Evolutionary conservation across 1,140 invertebrate genomes (phyloP).

Genomic region (Octopus bimaculoides): DNA sequence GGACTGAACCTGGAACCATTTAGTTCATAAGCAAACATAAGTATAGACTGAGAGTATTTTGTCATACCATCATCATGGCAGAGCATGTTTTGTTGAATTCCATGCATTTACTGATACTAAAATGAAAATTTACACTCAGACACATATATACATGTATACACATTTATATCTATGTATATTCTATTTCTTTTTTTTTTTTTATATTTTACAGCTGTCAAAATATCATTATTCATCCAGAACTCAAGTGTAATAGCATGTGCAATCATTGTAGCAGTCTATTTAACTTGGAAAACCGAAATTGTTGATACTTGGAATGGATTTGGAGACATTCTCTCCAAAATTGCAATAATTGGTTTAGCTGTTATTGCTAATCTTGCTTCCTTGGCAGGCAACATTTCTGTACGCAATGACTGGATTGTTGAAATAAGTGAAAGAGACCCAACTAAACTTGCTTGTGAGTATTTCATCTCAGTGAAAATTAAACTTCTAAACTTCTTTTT

Average conservation of each 20-base stretch:
- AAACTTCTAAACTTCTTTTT: too few relatives aligned
- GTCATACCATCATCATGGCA: too few relatives aligned
- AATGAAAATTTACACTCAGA: too few relatives aligned
- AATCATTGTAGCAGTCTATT: conserved; percentile 23
- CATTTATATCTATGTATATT: too few relatives aligned
- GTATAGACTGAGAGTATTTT: too few relatives aligned
- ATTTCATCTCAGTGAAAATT: neutral
- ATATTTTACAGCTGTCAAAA: conserved; percentile 33
- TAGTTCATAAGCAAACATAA: too few relatives aligned
- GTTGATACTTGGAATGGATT: conserved; percentile 9
- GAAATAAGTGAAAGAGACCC: conserved; percentile 52
- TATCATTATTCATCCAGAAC: conserved; percentile 37
- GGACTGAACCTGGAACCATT: too few relatives aligned
- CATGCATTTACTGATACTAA: too few relatives aligned
- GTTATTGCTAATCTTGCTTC: conserved; percentile 50
- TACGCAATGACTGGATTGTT: conserved; percentile 63
- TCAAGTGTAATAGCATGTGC: conserved; percentile 33
- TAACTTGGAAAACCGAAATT: neutral
- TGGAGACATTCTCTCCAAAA: conserved; percentile 28
- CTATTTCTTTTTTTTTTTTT: too few relatives aligned
- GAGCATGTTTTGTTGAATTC: too few relatives aligned
- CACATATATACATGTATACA: too few relatives aligned
- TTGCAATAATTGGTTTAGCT: conserved; percentile 44
- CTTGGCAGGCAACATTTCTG: conserved; percentile 56
- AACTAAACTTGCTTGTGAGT: conserved; percentile 42